Base-by-base conservation (phyloP, 2,797 vertebrate genomes). In the Myotis myotis region DNA sequence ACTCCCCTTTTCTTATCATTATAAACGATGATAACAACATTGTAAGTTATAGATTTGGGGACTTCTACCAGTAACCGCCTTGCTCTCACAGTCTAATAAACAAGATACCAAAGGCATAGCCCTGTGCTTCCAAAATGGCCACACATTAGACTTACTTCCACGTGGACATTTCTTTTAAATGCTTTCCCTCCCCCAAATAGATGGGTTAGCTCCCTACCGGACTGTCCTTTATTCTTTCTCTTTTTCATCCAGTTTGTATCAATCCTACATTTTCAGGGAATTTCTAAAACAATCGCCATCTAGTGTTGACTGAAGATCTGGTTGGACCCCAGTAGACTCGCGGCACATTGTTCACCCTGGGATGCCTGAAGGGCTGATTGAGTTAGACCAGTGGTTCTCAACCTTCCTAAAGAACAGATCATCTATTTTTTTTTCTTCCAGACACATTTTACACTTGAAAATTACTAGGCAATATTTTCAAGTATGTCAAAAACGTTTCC, bases 231-330 rank as follows among this genome's bases (percentile, higher is more conserved):
- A 36, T 30, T 10, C 9, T 89, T 86, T 16, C 8, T 74, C 25
- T 79, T 47, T 66, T 4, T 44, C 57, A 60, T 60, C 9, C 5
- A 60, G 28, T 81, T 66, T 38, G 47, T 57, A 22, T 41, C 4
- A 71, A 9, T 25, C 25, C 2, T 62, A 17, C 2, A 62, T 68
- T 76, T 68, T 44, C 6, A 71, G 9, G 49, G 41, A 60, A 72
- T 57, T 89, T 91, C 57, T 79, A 28, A 47, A 89, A 66, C 23
- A 55, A 33, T 87, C 19, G 10, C 23, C 12, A 36, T 83, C 20
- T 57, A 12, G 60, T 68, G 84, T 62, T 68, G 20, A 30, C 16
- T 38, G 0, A 66, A 51, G 28, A 13, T 44, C 38, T 86, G 1
- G 25, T 66, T 66, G 19, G 23, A 53, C 38, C 17, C n/a, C 20